phyloP scores from a whole-genome alignment of 35 echinoderm and acorn worm genomes.

The Heliocidaris tuberculata region DNA sequence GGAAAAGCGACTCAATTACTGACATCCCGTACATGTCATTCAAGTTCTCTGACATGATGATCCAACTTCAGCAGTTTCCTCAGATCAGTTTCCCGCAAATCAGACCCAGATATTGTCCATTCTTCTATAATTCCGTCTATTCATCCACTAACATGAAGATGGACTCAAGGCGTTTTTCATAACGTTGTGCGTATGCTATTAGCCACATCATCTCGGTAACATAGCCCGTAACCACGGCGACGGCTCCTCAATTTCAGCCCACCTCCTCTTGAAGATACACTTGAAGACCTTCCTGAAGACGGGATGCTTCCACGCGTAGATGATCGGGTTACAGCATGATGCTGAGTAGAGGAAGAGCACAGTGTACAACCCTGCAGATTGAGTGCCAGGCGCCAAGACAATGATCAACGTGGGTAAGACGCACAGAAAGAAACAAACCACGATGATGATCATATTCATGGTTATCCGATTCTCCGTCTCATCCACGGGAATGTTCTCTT shows the following conservation, averaged over 20 bases:
- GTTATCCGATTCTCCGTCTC: constrained; percentile 37
- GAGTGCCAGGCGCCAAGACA: not conserved
- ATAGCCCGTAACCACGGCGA: constrained; percentile 25
- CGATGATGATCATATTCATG: constrained; percentile 36
- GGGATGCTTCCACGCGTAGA: constrained; percentile 49
- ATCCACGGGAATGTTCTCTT: not conserved
- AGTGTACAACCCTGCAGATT: not conserved
- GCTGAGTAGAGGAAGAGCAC: constrained; percentile 23
- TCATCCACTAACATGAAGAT: too few relatives aligned
- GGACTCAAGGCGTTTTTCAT: too few relatives aligned
- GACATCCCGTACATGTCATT: too few relatives aligned
- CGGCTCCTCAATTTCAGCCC: constrained; percentile 30
- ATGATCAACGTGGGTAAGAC: not conserved
- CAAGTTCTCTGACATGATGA: too few relatives aligned
- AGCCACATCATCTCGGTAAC: not conserved
- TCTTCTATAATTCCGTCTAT: too few relatives aligned
- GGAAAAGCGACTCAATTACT: too few relatives aligned
- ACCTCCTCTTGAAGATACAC: constrained; percentile 7
- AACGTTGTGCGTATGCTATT: not conserved
- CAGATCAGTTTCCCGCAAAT: not conserved
- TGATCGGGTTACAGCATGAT: constrained; percentile 41
- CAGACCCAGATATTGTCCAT: not conserved
- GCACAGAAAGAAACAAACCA: constrained; percentile 36
- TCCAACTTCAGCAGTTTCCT: too few relatives aligned
- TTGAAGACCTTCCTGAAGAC: constrained; percentile 46